Conservation (phyloP, 2,797 vertebrate species). For the Squalus acanthias region DNA sequence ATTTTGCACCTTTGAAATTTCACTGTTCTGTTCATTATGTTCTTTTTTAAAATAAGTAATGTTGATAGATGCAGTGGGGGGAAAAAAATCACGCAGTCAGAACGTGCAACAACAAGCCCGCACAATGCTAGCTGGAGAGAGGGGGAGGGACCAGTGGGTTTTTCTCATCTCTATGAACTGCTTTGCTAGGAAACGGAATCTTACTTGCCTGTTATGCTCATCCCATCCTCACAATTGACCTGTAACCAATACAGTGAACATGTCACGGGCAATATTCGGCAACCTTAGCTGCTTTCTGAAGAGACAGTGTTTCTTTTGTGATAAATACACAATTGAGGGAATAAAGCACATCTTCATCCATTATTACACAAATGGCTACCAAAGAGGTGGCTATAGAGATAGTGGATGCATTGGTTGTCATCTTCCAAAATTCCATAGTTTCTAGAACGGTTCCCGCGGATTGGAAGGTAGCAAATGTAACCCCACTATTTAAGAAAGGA, state of each 20-base stretch:
- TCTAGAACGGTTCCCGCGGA: too few relatives aligned
- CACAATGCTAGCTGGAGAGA: conserved; percentile 65
- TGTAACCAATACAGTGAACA: conserved; percentile 84
- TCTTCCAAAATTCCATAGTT: too few relatives aligned
- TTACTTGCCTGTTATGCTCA: conserved; percentile 90
- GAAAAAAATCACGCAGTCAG: conserved; percentile 58
- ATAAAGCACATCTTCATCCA: conserved; percentile 1
- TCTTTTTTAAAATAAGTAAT: not conserved
- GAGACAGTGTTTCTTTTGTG: conserved; percentile 9
- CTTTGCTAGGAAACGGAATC: conserved; percentile 63
- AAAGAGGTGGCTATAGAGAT: too few relatives aligned
- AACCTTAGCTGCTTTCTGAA: conserved; percentile 20
- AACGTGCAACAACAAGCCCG: conserved; percentile 45
- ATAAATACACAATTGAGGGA: conserved; percentile 8
- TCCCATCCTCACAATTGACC: conserved; percentile 85
- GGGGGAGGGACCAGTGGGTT: conserved; percentile 58
- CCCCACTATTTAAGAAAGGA: too few relatives aligned
- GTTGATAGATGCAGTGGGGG: conserved; percentile 52
- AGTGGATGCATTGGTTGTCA: too few relatives aligned
- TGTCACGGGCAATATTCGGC: conserved; percentile 55
- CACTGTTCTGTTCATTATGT: not conserved
- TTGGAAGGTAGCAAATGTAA: too few relatives aligned
- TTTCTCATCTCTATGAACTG: conserved; percentile 57
- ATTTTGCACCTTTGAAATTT: not conserved
- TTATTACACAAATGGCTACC: not conserved